phyloP scores from a whole-genome alignment of 2,113 vertebrate genomes.

The Boulengeromyrus knoepffleri region DNA sequence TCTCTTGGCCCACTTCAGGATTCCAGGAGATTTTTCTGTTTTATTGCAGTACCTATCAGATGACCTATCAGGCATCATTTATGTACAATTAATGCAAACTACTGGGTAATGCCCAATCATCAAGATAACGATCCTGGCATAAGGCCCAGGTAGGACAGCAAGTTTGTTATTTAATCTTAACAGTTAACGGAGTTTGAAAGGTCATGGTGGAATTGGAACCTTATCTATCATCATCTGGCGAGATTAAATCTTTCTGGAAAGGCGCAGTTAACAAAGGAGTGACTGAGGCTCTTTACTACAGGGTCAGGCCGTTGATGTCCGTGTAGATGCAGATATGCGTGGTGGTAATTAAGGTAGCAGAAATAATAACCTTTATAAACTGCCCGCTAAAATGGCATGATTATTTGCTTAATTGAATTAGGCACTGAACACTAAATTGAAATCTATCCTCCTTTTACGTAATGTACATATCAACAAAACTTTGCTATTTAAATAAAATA shows the following conservation, averaged over 20 bases:
- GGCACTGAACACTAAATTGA: background rate
- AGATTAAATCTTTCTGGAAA: constrained; percentile 9
- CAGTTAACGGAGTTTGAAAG: background rate
- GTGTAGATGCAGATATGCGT: background rate
- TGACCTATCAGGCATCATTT: background rate
- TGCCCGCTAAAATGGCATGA: background rate
- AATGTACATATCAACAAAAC: background rate
- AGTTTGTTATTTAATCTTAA: constrained; percentile 15
- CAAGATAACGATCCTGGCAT: background rate
- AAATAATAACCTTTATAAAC: background rate
- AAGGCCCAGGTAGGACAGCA: background rate
- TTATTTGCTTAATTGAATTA: constrained; percentile 9
- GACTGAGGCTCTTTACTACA: background rate
- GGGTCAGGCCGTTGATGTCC: background rate
- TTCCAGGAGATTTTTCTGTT: background rate
- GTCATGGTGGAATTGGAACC: background rate
- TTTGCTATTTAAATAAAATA: background rate
- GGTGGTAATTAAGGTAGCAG: background rate
- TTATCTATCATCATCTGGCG: constrained; percentile 11
- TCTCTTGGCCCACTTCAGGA: background rate
- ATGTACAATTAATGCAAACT: background rate
- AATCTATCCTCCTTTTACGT: background rate
- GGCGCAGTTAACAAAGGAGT: background rate
- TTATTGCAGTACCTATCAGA: background rate
- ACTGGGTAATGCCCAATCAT: background rate